Percentiles rank a stretch among this genome's conserved stretches.
phyloP scores from a whole-genome alignment of 2,888 invertebrate genomes.

The Drosophila mettleri region DNA sequence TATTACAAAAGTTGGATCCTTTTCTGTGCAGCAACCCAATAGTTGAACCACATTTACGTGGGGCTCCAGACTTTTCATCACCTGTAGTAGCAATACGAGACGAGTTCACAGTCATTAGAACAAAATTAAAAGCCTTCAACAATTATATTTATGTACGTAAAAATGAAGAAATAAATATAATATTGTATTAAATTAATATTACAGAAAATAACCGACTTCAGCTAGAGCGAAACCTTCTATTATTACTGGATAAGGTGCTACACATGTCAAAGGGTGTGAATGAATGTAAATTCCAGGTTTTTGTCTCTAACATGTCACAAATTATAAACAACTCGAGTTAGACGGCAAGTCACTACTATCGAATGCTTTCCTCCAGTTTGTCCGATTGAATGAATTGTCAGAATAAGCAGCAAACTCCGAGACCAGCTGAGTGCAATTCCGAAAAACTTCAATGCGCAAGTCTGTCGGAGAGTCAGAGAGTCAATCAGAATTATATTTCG shows the following conservation, averaged over 20 bases:
- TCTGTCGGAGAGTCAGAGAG: conserved; percentile 10
- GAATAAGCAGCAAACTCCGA: conserved; percentile 10
- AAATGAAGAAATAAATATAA: neutral
- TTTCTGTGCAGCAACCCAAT: conserved; percentile 95
- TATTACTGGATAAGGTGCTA: neutral
- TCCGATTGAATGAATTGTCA: neutral
- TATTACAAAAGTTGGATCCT: conserved; percentile 95
- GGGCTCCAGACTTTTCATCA: conserved; percentile 95
- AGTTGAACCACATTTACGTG: conserved; percentile 96
- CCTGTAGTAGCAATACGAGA: conserved; percentile 84
- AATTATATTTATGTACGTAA: no score
- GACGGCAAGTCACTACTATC: conserved; percentile 43
- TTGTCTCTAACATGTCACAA: neutral
- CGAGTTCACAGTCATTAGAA: neutral
- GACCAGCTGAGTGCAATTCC: conserved; percentile 43
- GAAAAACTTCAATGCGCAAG: conserved; percentile 60
- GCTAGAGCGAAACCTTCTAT: neutral
- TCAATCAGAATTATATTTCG: conserved; percentile 5
- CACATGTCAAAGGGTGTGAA: neutral
- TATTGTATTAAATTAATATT: no score
- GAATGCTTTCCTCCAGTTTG: neutral
- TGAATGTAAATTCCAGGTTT: neutral
- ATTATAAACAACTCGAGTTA: conserved; percentile 52
- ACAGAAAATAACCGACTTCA: no score
- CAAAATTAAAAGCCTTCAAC: no score